Evolutionary conservation across 1,140 invertebrate genomes (phyloP).

Genomic region (Bombus breviceps): DNA sequence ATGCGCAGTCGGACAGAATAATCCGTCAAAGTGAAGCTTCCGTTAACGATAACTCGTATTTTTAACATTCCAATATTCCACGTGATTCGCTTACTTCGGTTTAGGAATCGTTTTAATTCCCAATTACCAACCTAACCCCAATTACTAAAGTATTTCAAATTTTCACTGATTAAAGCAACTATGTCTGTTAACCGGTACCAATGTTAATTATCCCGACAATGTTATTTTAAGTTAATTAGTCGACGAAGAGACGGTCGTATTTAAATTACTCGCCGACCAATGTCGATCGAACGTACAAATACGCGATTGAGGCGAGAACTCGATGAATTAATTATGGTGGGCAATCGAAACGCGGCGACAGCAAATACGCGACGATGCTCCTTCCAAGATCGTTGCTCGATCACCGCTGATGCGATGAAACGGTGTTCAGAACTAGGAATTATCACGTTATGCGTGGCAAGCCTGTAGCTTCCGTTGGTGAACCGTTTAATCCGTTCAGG

Average conservation of each 20-base stretch:
- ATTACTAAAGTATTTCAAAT: no score
- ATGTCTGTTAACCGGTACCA: no score
- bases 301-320: neutral
- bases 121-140: no score
- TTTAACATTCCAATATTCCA: no score
- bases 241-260: neutral
- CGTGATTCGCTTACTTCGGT: no score
- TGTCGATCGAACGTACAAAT: neutral
- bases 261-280: neutral
- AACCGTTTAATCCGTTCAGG: neutral
- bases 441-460: neutral
- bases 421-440: neutral
- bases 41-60: no score
- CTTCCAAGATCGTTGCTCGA: slow-evolving; percentile 1
- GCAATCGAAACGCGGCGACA: no score
- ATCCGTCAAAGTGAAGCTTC: no score
- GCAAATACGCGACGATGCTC: neutral
- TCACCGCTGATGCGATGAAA: neutral
- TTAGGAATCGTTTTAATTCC: no score
- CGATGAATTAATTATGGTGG: neutral
- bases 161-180: no score
- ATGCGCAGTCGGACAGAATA: neutral
- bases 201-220: neutral
- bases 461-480: neutral
- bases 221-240: neutral